Conservation (phyloP, 2,113 vertebrate genomes). For the Scortum barcoo region DNA sequence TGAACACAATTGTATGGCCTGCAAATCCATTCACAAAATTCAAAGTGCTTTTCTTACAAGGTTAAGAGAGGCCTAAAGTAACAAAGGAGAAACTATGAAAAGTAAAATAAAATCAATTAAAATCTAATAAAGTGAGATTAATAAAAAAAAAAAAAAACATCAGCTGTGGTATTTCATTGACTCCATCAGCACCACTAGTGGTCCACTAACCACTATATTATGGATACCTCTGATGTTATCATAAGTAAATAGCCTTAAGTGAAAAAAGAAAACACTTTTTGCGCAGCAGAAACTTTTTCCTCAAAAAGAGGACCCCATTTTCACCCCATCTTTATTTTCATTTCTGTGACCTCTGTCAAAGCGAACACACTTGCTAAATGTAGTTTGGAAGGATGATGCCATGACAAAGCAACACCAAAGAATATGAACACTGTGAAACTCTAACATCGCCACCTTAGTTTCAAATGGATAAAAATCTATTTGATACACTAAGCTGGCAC, state of each 20-base stretch:
- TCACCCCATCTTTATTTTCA: background rate
- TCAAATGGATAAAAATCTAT: slow-evolving; percentile 9
- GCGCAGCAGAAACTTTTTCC: background rate
- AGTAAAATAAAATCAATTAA: background rate
- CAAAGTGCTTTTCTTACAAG: background rate
- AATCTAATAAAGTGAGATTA: background rate
- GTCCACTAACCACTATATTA: background rate
- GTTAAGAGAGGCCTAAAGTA: background rate
- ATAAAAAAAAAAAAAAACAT: too few relatives aligned
- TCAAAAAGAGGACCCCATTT: background rate
- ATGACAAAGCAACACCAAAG: slow-evolving; percentile 6
- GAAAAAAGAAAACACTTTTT: background rate
- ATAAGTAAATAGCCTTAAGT: background rate
- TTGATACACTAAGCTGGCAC: background rate
- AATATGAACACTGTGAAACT: background rate
- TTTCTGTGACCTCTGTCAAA: slow-evolving; percentile 22
- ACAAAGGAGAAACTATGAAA: background rate
- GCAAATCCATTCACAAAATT: background rate
- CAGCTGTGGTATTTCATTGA: background rate
- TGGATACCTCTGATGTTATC: background rate
- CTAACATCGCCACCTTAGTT: too few relatives aligned
- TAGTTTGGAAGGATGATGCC: slow-evolving; percentile 13
- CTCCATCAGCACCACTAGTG: background rate
- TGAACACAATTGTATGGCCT: too few relatives aligned
- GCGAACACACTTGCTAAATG: background rate